These are phyloP conservation scores for Nomada fabriciana DNA, from an alignment of 2,888 invertebrate genomes.

Conservation along the genomic window DNA sequence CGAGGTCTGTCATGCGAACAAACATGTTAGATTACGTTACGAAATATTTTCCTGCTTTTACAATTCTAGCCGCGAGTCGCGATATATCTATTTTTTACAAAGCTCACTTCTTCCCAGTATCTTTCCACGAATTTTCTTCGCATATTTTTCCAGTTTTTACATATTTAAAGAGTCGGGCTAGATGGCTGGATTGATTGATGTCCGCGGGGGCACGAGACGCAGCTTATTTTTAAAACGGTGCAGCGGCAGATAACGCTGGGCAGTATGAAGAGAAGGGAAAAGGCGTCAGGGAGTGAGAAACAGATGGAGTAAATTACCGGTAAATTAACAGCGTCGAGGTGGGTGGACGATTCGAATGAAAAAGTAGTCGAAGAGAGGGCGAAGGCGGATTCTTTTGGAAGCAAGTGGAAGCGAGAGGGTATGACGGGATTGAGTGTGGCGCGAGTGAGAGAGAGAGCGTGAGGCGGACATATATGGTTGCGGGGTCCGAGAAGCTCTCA, in stretches of 20 bases:
- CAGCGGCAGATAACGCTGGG: neutral
- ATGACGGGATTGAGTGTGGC: slow-evolving; percentile 65
- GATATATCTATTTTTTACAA: too few relatives aligned
- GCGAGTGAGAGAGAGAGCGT: slow-evolving; percentile 77
- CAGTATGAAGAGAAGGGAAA: neutral
- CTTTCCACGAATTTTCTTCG: too few relatives aligned
- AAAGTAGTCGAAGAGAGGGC: slow-evolving; percentile 9
- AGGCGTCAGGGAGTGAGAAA: neutral
- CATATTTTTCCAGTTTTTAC: too few relatives aligned
- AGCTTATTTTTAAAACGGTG: slow-evolving; percentile 15
- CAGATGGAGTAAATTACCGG: slow-evolving; percentile 31
- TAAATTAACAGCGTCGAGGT: slow-evolving; percentile 23
- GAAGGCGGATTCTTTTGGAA: slow-evolving; percentile 7
- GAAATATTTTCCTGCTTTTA: too few relatives aligned
- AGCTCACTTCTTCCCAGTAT: too few relatives aligned
- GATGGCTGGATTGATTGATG: neutral
- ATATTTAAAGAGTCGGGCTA: too few relatives aligned
- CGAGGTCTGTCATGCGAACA: too few relatives aligned
- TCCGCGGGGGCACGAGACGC: neutral
- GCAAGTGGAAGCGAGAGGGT: slow-evolving; percentile 55
- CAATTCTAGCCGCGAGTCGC: too few relatives aligned
- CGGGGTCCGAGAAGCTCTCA: slow-evolving; percentile 82
- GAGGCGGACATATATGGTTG: slow-evolving; percentile 84
- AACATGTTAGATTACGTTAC: too few relatives aligned
- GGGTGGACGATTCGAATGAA: slow-evolving; percentile 11